These are phyloP conservation scores for Oeneis ivallda DNA, from an alignment of 2,888 invertebrate species.

Conservation along the genomic window DNA sequence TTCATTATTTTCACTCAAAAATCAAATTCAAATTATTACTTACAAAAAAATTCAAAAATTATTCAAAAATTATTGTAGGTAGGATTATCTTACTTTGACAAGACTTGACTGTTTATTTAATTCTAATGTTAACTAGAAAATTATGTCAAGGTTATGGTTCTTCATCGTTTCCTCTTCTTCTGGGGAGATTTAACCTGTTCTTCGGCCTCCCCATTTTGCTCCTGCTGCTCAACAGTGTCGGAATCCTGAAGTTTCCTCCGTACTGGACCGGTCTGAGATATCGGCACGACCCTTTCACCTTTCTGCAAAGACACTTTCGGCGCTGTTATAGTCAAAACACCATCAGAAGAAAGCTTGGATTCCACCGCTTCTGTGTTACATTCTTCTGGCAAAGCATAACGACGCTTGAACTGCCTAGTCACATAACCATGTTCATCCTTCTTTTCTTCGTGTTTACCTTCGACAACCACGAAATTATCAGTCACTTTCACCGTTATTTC, in stretches of 20 bases:
- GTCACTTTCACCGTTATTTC: conserved; percentile 89
- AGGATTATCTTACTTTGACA: too few species aligned
- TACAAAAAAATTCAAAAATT: conserved; percentile 9
- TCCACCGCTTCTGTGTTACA: conserved; percentile 86
- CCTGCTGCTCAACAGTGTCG: conserved; percentile 44
- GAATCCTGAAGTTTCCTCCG: conserved; percentile 67
- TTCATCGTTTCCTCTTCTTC: conserved; percentile 64
- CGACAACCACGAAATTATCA: conserved; percentile 85
- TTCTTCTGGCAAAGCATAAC: conserved; percentile 87
- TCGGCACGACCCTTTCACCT: conserved; percentile 80
- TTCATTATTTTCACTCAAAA: conserved; percentile 5
- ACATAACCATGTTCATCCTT: conserved; percentile 88
- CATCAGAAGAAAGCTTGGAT: conserved; percentile 88
- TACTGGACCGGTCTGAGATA: conserved; percentile 83
- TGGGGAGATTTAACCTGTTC: conserved; percentile 56
- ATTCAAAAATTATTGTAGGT: not conserved
- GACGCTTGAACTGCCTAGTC: conserved; percentile 87
- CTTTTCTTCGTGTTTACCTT: conserved; percentile 90
- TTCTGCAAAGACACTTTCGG: conserved; percentile 62
- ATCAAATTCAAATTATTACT: not conserved
- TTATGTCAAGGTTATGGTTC: not conserved
- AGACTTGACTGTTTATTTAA: not conserved
- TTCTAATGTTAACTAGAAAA: not conserved
- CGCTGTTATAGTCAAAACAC: conserved; percentile 86
- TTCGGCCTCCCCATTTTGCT: conserved; percentile 43